Conservation (phyloP, 1,140 invertebrate genomes). For the Drosophila albomicans region DNA sequence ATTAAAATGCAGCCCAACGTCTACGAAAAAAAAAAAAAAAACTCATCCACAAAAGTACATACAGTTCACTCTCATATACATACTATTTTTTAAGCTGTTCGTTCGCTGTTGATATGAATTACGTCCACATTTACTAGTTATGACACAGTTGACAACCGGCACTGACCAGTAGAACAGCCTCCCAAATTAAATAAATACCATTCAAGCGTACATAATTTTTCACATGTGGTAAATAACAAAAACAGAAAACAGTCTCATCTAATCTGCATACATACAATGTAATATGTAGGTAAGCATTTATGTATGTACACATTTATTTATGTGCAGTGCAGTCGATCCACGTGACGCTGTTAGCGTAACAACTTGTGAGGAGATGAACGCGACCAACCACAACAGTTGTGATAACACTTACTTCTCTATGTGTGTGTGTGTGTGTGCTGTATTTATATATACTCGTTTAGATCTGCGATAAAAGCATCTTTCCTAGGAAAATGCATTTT, state of each 20-base stretch:
- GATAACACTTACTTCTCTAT: conserved; percentile 9
- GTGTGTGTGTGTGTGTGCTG: too few relatives aligned
- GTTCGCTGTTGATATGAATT: conserved; percentile 34
- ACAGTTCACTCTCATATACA: neutral
- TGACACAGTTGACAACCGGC: conserved; percentile 14
- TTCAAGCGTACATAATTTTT: conserved; percentile 12
- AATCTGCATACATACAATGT: conserved; percentile 10
- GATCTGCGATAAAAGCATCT: conserved; percentile 3
- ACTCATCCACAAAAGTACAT: conserved; percentile 31
- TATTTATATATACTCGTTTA: neutral
- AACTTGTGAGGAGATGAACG: conserved; percentile 14
- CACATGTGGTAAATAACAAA: conserved; percentile 5
- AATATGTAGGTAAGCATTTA: neutral
- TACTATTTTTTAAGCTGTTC: conserved; percentile 46
- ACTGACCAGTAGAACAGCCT: conserved; percentile 22
- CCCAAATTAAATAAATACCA: conserved; percentile 34
- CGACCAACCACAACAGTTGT: conserved; percentile 21
- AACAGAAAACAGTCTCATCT: conserved; percentile 10
- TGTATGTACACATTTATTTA: neutral
- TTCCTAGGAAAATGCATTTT: neutral
- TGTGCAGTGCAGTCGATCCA: conserved; percentile 11
- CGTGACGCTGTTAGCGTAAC: conserved; percentile 12
- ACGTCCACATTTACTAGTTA: conserved; percentile 35
- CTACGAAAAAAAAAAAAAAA: conserved; percentile 23
- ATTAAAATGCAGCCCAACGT: conserved; percentile 43